These are phyloP conservation scores for Zaprionus lineosus DNA, from an alignment of 2,888 invertebrate genomes.

Conservation along the genomic window DNA sequence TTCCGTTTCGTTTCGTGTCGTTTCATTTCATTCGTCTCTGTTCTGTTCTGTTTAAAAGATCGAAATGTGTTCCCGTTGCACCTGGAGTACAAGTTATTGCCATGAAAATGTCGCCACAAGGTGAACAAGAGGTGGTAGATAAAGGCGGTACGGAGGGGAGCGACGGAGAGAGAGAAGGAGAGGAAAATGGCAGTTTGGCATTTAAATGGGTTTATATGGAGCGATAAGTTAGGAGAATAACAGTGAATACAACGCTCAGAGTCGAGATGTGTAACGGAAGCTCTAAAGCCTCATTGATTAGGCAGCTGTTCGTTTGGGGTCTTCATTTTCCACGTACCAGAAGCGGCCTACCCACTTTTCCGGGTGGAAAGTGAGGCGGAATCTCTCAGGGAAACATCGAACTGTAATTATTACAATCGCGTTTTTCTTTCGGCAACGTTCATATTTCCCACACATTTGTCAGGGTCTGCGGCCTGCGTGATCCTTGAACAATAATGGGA, in stretches of 20 bases:
- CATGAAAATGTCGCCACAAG: conserved; percentile 54
- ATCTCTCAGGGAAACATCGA: too few relatives aligned
- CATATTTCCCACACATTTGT: conserved; percentile 63
- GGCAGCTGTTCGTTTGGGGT: too few relatives aligned
- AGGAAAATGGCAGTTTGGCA: conserved; percentile 51
- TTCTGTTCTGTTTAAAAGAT: background rate
- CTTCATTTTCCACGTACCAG: too few relatives aligned
- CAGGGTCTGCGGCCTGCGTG: conserved; percentile 8
- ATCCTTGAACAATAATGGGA: conserved; percentile 64
- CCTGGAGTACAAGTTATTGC: conserved; percentile 45
- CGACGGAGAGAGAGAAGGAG: too few relatives aligned
- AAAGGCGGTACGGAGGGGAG: too few relatives aligned
- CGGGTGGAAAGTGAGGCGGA: too few relatives aligned
- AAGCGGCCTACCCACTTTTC: too few relatives aligned
- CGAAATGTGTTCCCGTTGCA: background rate
- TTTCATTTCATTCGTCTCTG: background rate
- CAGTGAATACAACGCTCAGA: conserved; percentile 39
- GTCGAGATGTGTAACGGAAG: conserved; percentile 13
- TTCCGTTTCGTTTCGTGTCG: background rate
- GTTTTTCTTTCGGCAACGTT: conserved; percentile 34
- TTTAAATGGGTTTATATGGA: conserved; percentile 57
- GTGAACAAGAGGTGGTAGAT: conserved; percentile 39
- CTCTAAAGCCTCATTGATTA: conserved; percentile 2
- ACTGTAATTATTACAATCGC: conserved; percentile 63
- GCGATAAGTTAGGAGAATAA: conserved; percentile 30